These are phyloP conservation scores for Aspiorhynchus laticeps DNA, from an alignment of 2,113 vertebrate species.

Conservation along the genomic window DNA sequence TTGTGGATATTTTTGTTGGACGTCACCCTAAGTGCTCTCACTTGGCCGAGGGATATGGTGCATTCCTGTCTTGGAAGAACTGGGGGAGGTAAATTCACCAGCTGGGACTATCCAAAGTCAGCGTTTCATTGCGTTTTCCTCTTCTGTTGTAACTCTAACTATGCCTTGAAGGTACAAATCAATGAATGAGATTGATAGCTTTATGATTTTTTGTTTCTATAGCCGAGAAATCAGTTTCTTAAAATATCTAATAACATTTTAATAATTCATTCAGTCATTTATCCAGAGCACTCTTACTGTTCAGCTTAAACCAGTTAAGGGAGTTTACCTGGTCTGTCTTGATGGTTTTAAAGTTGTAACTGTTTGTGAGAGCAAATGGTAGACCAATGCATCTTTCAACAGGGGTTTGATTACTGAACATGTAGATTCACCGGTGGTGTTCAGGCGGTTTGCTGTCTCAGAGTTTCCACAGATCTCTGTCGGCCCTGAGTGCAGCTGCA, in stretches of 20 bases:
- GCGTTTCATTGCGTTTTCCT: neutral
- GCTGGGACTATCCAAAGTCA: neutral
- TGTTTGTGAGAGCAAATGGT: neutral
- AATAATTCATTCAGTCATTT: neutral
- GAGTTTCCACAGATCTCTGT: slow-evolving; percentile 19
- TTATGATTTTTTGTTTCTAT: neutral
- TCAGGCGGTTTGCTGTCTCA: neutral
- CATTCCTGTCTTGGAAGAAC: slow-evolving; percentile 20
- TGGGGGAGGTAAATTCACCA: neutral
- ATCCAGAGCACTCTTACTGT: neutral
- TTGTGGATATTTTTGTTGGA: slow-evolving; percentile 36
- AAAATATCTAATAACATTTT: neutral
- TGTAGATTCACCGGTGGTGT: neutral
- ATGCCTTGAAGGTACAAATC: slow-evolving; percentile 3
- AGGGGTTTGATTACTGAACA: neutral
- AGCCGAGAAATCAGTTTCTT: neutral
- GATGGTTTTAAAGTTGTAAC: neutral
- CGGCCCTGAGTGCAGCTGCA: slow-evolving; percentile 23
- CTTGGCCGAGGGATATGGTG: neutral
- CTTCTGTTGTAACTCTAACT: neutral
- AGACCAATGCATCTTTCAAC: neutral
- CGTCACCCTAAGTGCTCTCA: neutral
- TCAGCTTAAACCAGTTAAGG: neutral
- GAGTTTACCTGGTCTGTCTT: neutral
- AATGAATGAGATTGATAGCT: neutral